Evolutionary conservation across 1,140 invertebrate species (phyloP).

Genomic region (Micrasema minimum): DNA sequence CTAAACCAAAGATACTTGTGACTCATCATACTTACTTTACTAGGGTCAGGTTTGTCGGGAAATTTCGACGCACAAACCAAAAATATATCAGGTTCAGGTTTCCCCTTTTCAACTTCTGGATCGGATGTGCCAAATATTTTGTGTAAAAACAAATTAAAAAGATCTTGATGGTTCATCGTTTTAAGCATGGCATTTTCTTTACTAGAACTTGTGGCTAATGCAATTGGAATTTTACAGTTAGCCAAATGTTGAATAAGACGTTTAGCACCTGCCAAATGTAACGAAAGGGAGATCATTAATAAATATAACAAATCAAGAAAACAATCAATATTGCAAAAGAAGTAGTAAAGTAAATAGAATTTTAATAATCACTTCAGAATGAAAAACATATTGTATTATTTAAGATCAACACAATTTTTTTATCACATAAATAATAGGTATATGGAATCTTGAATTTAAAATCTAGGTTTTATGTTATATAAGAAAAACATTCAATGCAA

Average conservation of each 20-base stretch:
- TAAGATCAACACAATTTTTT: too few relatives aligned
- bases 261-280: constrained; percentile 70
- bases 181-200: constrained; percentile 73
- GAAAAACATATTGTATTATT: too few relatives aligned
- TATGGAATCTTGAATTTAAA: too few relatives aligned
- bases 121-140: constrained; percentile 77
- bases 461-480: too few relatives aligned
- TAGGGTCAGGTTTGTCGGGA: constrained; percentile 67
- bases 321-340: too few relatives aligned
- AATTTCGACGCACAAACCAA: constrained; percentile 78
- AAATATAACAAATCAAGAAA: constrained; percentile 2
- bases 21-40: constrained; percentile 59
- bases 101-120: constrained; percentile 78
- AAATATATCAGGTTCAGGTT: constrained; percentile 84
- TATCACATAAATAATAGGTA: too few relatives aligned
- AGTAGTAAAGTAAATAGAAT: too few relatives aligned
- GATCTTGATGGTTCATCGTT: constrained; percentile 70
- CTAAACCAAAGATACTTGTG: too few relatives aligned
- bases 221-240: constrained; percentile 72
- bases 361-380: too few relatives aligned
- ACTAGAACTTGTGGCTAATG: constrained; percentile 79
- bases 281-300: constrained; percentile 11
- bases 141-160: constrained; percentile 73
- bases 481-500: too few relatives aligned
- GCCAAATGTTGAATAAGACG: constrained; percentile 76